Percentiles rank a stretch among this genome's conserved stretches.
Conservation (phyloP, 92 coral and sea anemone genomes). For the Umimayanthus kanabou region DNA sequence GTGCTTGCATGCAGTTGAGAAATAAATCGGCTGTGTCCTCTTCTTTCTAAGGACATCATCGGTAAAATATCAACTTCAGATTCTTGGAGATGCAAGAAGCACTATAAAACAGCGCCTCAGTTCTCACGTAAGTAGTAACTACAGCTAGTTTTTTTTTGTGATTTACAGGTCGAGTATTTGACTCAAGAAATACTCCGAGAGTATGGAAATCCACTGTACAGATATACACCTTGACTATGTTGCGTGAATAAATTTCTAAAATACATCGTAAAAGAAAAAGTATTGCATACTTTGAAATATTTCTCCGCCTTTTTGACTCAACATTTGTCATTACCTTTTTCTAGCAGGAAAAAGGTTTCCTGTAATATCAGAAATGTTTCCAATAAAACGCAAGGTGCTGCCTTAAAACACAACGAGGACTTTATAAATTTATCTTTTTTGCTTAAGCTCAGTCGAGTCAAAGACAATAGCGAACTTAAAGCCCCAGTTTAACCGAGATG, state of each 20-base stretch:
- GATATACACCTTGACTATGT: background rate
- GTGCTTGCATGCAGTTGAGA: background rate
- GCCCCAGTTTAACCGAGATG: too few relatives aligned
- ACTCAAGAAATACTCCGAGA: background rate
- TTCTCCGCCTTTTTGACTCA: background rate
- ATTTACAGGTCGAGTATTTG: too few relatives aligned
- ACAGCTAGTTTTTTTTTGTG: too few relatives aligned
- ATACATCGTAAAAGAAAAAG: background rate
- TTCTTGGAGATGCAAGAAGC: background rate
- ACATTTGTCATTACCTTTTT: background rate
- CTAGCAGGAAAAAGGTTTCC: background rate
- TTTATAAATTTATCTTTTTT: too few relatives aligned
- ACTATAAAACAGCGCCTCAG: background rate
- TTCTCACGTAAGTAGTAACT: background rate
- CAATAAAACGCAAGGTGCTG: background rate
- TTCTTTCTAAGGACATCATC: background rate
- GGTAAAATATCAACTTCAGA: background rate
- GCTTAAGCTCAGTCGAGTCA: too few relatives aligned
- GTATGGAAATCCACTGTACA: background rate
- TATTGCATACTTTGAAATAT: background rate
- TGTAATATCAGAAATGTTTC: too few relatives aligned
- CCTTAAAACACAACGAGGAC: background rate
- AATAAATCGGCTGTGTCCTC: background rate
- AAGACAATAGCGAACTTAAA: too few relatives aligned
- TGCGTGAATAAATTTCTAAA: background rate